Conservation (phyloP, 2,113 vertebrate species). For the Amphiprion percula region DNA sequence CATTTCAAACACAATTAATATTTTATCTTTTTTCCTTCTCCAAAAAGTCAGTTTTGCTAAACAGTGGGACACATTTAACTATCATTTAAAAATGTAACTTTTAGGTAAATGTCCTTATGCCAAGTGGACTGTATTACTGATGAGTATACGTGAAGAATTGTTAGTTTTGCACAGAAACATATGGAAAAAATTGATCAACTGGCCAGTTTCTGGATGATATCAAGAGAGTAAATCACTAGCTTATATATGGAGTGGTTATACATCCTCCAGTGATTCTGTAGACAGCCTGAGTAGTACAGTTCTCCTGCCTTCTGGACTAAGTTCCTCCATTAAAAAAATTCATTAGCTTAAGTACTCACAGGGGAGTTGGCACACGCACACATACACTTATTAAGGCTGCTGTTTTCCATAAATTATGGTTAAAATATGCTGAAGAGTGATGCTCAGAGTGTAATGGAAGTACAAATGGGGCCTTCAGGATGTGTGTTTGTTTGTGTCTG, state of each 20-base stretch:
- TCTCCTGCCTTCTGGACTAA: conserved; percentile 52
- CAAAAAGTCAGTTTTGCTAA: conserved; percentile 6
- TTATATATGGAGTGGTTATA: conserved; percentile 11
- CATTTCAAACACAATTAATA: conserved; percentile 32
- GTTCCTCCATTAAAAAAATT: conserved; percentile 69
- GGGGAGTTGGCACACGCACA: conserved; percentile 49
- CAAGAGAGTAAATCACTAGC: not conserved
- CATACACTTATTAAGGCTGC: conserved; percentile 15
- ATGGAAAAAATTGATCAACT: not conserved
- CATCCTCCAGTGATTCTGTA: conserved; percentile 37
- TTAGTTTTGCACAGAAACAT: too few species aligned
- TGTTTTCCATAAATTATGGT: conserved; percentile 54
- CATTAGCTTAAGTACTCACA: conserved; percentile 76
- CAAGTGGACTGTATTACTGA: not conserved
- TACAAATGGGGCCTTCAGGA: conserved; percentile 8
- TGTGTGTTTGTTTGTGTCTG: conserved; percentile 28
- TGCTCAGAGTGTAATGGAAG: conserved; percentile 28
- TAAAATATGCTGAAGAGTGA: conserved; percentile 49
- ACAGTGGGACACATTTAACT: not conserved
- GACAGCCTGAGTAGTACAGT: conserved; percentile 43
- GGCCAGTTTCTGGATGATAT: not conserved
- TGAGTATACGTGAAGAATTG: too few species aligned
- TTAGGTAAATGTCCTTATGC: not conserved
- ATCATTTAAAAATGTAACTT: not conserved
- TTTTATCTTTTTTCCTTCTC: conserved; percentile 14